Base-by-base conservation (phyloP, 2,888 invertebrate species). In the Andrena bucephala region DNA sequence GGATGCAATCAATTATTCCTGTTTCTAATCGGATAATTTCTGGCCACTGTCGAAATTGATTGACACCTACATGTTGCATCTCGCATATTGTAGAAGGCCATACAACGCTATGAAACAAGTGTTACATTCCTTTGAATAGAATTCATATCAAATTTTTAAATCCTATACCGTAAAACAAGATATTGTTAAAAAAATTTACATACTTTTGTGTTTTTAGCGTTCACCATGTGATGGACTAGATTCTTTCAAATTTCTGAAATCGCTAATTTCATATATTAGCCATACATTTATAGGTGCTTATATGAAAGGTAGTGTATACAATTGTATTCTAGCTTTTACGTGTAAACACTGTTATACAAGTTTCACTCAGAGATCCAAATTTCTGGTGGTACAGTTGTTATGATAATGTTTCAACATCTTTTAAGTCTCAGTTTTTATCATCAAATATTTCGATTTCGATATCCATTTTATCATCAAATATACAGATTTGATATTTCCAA, bases 11-110 rank as follows among this genome's bases (percentile, higher is more conserved):
- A 54, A 24, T 20, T 42, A 33, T 66, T 66, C 36, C 24, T 52
- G 66, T 42, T 68, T 62, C 36, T 1, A 79, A 67, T 69, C 36
- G 70, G 68, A 74, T 85, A 74, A 76, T 65, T 31, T 60, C 36
- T 78, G 85, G 74, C 83, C 48, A 52, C 20, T 8, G 16, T 77
- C 63, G 74, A 85, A 85, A 69, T 67, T 68, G 31, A 27, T 8
- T 71, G 36, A n/a, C 67, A 48, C 27, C 62, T 62, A 81, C 67
- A 33, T 81, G 73, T 81, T 81, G 74, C 85, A 71, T 68, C 60
- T 52, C 33, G 42, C 33, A 50, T 29, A 76, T 8, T 20, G 60
- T 27, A 27, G 24, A 7, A 33, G 13, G 2, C 8, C 20, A 20
- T 20, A 52, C 20, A 7, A 52, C n/a, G 8, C 20, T 20, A 20